Conservation (phyloP, 2,888 invertebrate species). For the Disparrhopalites patrizii region DNA sequence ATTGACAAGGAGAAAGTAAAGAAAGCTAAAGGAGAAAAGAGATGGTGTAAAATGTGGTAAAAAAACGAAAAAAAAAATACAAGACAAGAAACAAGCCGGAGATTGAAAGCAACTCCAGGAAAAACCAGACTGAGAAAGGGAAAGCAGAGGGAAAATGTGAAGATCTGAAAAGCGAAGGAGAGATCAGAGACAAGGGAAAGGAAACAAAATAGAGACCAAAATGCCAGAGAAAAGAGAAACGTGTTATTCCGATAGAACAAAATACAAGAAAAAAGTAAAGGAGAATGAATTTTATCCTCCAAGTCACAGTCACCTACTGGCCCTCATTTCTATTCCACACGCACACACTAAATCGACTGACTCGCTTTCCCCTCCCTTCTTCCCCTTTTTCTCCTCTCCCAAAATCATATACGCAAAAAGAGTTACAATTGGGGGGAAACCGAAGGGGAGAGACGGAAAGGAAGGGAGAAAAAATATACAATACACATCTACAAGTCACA, state of each 20-base stretch:
- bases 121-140: too few relatives aligned
- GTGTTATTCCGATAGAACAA: too few relatives aligned
- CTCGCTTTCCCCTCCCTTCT: background rate
- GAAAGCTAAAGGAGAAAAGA: background rate
- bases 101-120: too few relatives aligned
- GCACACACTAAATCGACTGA: constrained; percentile 21
- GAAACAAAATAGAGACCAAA: background rate
- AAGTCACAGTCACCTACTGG: constrained; percentile 24
- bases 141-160: too few relatives aligned
- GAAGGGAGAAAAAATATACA: constrained; percentile 2
- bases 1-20: too few relatives aligned
- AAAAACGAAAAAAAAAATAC: constrained; percentile 17
- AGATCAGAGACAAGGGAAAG: background rate
- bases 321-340: constrained; percentile 26
- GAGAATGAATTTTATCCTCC: too few relatives aligned
- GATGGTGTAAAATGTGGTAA: background rate
- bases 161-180: constrained; percentile 29
- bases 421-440: background rate
- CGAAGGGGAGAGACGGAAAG: background rate
- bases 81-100: constrained; percentile 27
- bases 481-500: constrained; percentile 4
- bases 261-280: too few relatives aligned
- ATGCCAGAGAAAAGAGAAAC: constrained; percentile 16
- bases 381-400: background rate
- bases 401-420: background rate